Percentiles rank a stretch among this genome's conserved stretches.
Evolutionary conservation across 2,797 vertebrate genomes (phyloP).

Genomic region (Aulostomus chinensis): DNA sequence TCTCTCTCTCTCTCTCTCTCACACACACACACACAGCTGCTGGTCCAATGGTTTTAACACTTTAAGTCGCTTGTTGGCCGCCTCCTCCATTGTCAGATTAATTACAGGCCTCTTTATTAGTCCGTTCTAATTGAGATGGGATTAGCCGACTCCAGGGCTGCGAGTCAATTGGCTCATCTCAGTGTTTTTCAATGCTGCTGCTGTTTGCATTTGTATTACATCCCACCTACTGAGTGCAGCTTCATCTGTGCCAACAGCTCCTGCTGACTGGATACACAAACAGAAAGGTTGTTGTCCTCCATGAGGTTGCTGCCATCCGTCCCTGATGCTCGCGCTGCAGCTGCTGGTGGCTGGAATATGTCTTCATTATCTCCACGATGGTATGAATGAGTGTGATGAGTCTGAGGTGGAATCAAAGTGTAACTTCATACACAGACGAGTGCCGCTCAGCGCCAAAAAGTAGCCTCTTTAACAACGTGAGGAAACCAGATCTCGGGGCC

Average conservation of each 20-base stretch:
- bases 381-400: slow-evolving; percentile 50
- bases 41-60: slow-evolving; percentile 32
- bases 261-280: slow-evolving; percentile 17
- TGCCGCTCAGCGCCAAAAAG: slow-evolving; percentile 55
- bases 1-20: too few relatives aligned
- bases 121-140: slow-evolving; percentile 60
- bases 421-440: slow-evolving; percentile 61
- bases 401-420: slow-evolving; percentile 51
- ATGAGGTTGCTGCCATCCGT: slow-evolving; percentile 3
- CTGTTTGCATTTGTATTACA: slow-evolving; percentile 54
- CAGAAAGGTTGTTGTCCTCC: neutral
- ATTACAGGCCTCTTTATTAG: slow-evolving; percentile 52
- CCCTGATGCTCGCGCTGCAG: too few relatives aligned
- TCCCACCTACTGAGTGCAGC: slow-evolving; percentile 7
- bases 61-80: slow-evolving; percentile 54
- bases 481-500: slow-evolving; percentile 84
- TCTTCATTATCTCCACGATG: slow-evolving; percentile 48
- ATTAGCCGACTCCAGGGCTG: slow-evolving; percentile 59
- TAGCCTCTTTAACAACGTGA: slow-evolving; percentile 63
- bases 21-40: slow-evolving; percentile 33
- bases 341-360: slow-evolving; percentile 1
- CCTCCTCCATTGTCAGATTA: slow-evolving; percentile 62
- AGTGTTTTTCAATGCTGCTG: slow-evolving; percentile 32
- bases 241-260: slow-evolving; percentile 20
- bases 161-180: slow-evolving; percentile 40